Percentiles rank a stretch among this genome's conserved stretches.
These are phyloP conservation scores for Synodontis membranacea DNA, from an alignment of 2,113 vertebrate species.

Conservation along the genomic window DNA sequence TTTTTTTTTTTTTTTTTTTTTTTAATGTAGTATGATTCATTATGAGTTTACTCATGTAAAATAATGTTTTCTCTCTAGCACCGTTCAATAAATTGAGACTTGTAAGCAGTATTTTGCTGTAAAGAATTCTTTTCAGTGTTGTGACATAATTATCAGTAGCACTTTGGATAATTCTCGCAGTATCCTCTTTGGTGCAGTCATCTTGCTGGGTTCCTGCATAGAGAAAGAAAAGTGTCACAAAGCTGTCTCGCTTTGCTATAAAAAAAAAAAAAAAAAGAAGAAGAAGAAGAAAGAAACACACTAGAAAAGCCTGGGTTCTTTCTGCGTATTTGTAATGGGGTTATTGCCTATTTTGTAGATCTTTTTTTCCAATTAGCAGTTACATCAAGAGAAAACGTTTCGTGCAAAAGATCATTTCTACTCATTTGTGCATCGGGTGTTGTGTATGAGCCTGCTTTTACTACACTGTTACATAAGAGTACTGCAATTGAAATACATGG, in stretches of 20 bases:
- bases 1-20: too few relatives aligned
- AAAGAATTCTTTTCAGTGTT: background rate
- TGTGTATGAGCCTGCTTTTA: background rate
- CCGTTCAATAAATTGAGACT: background rate
- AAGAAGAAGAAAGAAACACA: too few relatives aligned
- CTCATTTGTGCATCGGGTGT: background rate
- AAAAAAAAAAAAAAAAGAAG: too few relatives aligned
- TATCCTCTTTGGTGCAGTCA: background rate
- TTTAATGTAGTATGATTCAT: too few relatives aligned
- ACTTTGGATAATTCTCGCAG: background rate
- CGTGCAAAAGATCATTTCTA: background rate
- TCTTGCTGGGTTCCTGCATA: conserved; percentile 16
- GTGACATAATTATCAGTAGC: background rate
- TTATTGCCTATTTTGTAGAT: conserved; percentile 17
- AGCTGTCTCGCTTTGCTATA: conserved; percentile 59
- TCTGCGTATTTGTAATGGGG: conserved; percentile 16
- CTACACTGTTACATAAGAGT: background rate
- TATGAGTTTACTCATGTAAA: too few relatives aligned
- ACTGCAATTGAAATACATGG: too few relatives aligned
- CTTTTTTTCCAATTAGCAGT: conserved; percentile 15
- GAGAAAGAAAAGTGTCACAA: background rate
- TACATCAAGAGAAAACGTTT: background rate
- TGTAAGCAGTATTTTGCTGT: background rate
- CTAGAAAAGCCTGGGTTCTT: background rate
- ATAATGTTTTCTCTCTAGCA: background rate